These are phyloP conservation scores for Ophiodon elongatus DNA, from an alignment of 2,113 vertebrate genomes.

Conservation along the genomic window DNA sequence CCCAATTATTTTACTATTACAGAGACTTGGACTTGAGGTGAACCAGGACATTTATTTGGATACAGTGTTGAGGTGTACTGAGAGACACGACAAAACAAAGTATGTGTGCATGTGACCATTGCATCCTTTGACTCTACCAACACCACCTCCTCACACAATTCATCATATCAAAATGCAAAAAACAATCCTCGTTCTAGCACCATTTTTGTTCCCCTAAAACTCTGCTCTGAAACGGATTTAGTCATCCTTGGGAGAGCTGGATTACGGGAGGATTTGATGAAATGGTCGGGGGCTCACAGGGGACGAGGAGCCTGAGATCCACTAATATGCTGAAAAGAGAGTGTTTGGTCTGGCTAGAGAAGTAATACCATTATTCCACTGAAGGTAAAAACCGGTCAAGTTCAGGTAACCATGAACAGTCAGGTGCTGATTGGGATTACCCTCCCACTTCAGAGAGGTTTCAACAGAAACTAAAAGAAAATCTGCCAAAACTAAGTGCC, in stretches of 20 bases:
- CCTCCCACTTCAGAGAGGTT: constrained; percentile 20
- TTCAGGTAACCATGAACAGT: constrained; percentile 6
- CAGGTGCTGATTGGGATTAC: constrained; percentile 22
- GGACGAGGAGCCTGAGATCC: constrained; percentile 30
- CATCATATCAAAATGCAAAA: constrained; percentile 17
- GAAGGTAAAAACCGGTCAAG: constrained; percentile 17
- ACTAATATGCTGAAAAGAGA: constrained; percentile 43
- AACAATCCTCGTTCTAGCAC: constrained; percentile 5
- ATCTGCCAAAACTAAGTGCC: constrained; percentile 16
- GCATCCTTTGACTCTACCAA: background rate
- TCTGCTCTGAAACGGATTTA: constrained; percentile 50
- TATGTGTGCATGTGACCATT: background rate
- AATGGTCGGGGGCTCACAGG: constrained; percentile 40
- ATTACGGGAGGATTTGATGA: constrained; percentile 72
- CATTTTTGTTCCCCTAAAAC: constrained; percentile 24
- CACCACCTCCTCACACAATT: background rate
- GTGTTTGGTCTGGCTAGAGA: constrained; percentile 45
- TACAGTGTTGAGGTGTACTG: background rate
- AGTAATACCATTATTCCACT: constrained; percentile 55
- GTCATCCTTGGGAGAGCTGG: constrained; percentile 54
- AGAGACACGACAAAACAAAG: constrained; percentile 2
- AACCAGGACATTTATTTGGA: background rate
- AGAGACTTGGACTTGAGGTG: background rate
- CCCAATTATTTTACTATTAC: background rate
- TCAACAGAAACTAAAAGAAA: constrained; percentile 8